Conservation (phyloP, 1,140 invertebrate species). For the Scaptomyza pallida region DNA sequence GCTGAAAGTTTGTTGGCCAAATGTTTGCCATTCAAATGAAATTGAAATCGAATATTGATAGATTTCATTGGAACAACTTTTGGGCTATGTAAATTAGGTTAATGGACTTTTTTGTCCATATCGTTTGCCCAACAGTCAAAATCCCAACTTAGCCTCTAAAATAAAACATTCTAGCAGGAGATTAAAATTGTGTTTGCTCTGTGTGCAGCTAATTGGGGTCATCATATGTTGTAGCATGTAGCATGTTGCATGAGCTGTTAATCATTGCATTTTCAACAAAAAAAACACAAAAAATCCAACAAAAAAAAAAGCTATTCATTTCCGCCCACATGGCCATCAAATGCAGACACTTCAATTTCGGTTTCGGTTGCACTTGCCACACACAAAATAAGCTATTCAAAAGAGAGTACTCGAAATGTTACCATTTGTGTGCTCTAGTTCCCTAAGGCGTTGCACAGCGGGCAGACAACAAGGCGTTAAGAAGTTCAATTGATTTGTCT, state of each 20-base stretch:
- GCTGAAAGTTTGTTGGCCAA: too few species aligned
- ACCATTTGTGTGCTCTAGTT: not conserved
- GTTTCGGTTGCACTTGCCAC: constrained; percentile 57
- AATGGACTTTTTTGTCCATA: not conserved
- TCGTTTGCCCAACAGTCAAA: not conserved
- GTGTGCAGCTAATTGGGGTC: constrained; percentile 5
- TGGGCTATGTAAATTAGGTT: not conserved
- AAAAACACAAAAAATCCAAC: constrained; percentile 1
- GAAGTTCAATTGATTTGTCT: constrained; percentile 43
- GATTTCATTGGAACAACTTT: not conserved
- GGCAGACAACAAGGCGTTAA: constrained; percentile 11
- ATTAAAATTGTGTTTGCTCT: not conserved
- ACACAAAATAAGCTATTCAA: constrained; percentile 36
- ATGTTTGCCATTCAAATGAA: not conserved
- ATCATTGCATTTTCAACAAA: constrained; percentile 18
- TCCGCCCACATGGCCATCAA: constrained; percentile 58
- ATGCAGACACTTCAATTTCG: constrained; percentile 51
- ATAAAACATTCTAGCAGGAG: too few species aligned
- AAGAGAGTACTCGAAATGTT: not conserved
- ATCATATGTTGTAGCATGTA: not conserved
- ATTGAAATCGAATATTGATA: not conserved
- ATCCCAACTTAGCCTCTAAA: not conserved
- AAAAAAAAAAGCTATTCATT: constrained; percentile 40
- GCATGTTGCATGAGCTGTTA: constrained; percentile 12
- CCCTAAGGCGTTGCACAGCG: constrained; percentile 9